phyloP scores from a whole-genome alignment of 2,113 vertebrate genomes.

The Rhinolophus sinicus region DNA sequence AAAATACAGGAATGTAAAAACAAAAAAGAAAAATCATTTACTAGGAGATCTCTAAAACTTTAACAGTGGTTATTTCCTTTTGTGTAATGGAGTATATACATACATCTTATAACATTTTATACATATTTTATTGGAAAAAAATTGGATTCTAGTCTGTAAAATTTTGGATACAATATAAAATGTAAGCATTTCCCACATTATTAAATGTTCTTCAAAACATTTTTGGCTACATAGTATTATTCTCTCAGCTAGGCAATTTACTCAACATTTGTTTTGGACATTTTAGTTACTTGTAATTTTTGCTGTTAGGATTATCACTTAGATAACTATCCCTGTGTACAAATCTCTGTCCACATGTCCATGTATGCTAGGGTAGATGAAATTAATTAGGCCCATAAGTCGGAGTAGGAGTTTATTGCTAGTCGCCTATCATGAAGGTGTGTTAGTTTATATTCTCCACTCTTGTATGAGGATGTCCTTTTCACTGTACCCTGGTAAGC shows the following conservation, averaged over 20 bases:
- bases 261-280: neutral
- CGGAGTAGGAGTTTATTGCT: neutral
- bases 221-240: neutral
- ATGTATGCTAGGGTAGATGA: neutral
- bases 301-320: neutral
- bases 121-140: neutral
- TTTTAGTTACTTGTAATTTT: neutral
- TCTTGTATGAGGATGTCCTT: neutral
- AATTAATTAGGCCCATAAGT: neutral
- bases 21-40: neutral
- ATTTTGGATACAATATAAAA: neutral
- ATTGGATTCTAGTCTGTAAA: neutral
- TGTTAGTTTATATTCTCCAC: neutral
- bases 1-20: neutral
- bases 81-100: neutral
- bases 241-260: neutral
- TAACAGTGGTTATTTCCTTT: neutral
- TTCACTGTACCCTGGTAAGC: neutral
- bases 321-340: neutral
- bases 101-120: neutral
- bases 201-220: neutral
- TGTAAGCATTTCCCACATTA: neutral
- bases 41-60: neutral
- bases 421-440: neutral
- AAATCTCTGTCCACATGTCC: neutral